Evolutionary conservation across 2,888 invertebrate genomes (phyloP), one percentile per base, ranked within the genome.

Genomic region (Tetrapedia diversipes): DNA sequence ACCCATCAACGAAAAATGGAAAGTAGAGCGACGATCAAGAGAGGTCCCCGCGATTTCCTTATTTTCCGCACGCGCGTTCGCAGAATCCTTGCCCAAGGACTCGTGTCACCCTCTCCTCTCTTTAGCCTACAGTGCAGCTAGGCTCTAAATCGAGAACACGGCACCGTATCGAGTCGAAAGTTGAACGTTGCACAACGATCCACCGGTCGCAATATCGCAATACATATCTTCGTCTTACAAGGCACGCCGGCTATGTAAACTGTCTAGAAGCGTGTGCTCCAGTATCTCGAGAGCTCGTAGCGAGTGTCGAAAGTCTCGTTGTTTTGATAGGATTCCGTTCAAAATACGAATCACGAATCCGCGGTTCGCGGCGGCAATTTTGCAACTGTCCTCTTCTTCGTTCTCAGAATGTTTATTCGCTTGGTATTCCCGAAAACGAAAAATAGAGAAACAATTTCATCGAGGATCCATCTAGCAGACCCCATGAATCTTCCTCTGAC

Each of bases 131-230:
- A 14, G 53, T 70, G 63, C 57, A 66, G 66, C 41, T 65, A 34
- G 73, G 61, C 60, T 73, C 63, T 70, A 80, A 79, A 85, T 78
- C 69, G 80, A 75, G 84, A 83, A 66, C 78, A 53, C 77, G 43
- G 67, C 65, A 77, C 66, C n/a, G n/a, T n/a, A 84, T 84, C 85
- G 79, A 88, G 80, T 89, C 86, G 89, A 90, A 90, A 90, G 90
- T 90, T 85, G 79, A 81, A 77, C 75, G 83, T 90, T 90, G 89
- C 90, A 89, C 88, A 89, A 89, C 84, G 81, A 86, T 86, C 85
- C 82, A 65, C 80, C 76, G 84, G 83, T 86, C 80, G 87, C 84
- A 81, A 83, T 87, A 86, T 86, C 85, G 88, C 89, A 89, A 89
- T 83, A n/a, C n/a, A n/a, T n/a, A 83, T 84, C 85, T 87, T 84